Conservation (phyloP, 30 jellyfish, hydroid and myxozoan species). For the Hydra vulgaris region DNA sequence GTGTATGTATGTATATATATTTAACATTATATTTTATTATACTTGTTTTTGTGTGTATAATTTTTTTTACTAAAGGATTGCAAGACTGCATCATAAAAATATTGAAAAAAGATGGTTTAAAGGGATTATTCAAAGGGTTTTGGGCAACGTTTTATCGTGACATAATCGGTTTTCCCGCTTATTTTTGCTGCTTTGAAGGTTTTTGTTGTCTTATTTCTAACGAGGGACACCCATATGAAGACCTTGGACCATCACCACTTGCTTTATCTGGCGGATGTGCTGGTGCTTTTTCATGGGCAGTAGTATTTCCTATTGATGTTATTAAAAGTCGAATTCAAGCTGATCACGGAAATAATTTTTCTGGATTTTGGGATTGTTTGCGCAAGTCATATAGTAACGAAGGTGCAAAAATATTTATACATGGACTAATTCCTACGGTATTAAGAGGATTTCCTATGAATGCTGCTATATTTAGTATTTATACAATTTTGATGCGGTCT, state of each 20-base stretch:
- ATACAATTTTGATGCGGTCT: conserved; percentile 41
- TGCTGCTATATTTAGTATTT: conserved; percentile 74
- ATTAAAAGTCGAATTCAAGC: conserved; percentile 83
- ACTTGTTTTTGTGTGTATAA: no score
- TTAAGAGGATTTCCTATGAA: conserved; percentile 88
- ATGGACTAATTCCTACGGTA: conserved; percentile 73
- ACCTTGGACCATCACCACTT: conserved; percentile 47
- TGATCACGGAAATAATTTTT: conserved; percentile 32
- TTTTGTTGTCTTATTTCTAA: conserved; percentile 32
- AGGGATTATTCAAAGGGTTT: conserved; percentile 66
- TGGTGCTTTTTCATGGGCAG: conserved; percentile 84
- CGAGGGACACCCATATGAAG: conserved; percentile 8
- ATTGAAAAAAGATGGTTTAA: conserved; percentile 33
- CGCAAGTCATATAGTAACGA: conserved; percentile 48
- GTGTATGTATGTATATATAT: no score
- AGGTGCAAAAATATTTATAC: conserved; percentile 40
- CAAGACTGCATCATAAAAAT: conserved; percentile 53
- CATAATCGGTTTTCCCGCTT: conserved; percentile 61
- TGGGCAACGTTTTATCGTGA: conserved; percentile 64
- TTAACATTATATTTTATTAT: no score
- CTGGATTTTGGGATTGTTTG: conserved; percentile 61
- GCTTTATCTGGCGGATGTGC: conserved; percentile 87
- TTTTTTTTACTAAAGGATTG: conserved; percentile 28
- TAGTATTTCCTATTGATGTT: conserved; percentile 76
- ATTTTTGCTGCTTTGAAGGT: conserved; percentile 43